These are phyloP conservation scores for Nibea albiflora DNA, from an alignment of 2,113 vertebrate genomes.

Conservation along the genomic window DNA sequence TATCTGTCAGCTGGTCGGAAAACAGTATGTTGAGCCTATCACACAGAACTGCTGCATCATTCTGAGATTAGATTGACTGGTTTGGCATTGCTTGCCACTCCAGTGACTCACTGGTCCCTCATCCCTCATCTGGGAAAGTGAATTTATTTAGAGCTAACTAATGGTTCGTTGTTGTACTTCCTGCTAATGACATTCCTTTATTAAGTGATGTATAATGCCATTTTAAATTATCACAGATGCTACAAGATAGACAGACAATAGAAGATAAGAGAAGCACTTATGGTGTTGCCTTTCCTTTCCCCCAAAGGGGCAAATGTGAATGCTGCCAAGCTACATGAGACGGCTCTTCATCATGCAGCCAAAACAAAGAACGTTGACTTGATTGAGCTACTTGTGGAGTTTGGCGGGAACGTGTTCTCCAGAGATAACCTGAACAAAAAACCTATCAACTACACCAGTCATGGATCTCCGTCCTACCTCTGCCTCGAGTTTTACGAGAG, in stretches of 20 bases:
- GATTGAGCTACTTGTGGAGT: conserved; percentile 92
- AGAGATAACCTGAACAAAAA: conserved; percentile 91
- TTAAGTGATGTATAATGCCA: not conserved
- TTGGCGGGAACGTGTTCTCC: conserved; percentile 90
- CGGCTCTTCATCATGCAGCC: conserved; percentile 93
- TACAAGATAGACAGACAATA: too few species aligned
- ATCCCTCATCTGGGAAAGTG: not conserved
- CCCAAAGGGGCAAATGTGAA: conserved; percentile 93
- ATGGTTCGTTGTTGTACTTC: not conserved
- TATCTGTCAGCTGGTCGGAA: not conserved
- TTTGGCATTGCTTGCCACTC: not conserved
- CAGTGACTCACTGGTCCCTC: too few species aligned
- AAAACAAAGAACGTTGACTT: conserved; percentile 87
- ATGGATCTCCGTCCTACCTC: conserved; percentile 84
- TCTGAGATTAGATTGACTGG: not conserved
- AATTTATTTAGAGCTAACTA: not conserved
- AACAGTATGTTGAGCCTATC: not conserved
- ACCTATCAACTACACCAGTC: conserved; percentile 87
- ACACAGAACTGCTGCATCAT: not conserved
- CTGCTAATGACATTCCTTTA: not conserved
- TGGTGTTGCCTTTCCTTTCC: not conserved
- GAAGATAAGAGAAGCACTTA: not conserved
- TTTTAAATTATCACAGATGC: not conserved
- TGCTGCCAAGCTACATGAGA: conserved; percentile 94
- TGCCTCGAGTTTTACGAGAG: conserved; percentile 91